Base-by-base conservation (phyloP, 2,113 vertebrate species). In the Ptychochromis oligacanthus region DNA sequence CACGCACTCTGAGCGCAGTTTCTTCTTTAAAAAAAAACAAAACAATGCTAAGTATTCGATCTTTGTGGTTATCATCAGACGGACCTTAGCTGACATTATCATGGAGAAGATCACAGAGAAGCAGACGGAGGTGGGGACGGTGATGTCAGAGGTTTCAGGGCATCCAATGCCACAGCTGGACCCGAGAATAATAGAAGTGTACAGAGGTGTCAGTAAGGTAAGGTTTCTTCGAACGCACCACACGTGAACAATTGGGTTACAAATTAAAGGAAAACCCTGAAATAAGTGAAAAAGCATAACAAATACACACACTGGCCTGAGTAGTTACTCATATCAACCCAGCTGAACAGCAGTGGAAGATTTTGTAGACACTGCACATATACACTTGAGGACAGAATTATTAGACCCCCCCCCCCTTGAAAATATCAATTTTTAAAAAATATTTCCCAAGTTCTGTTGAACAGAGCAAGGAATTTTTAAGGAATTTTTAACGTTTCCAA, bases 91-190 rank as follows among this genome's bases (percentile, higher is more conserved):
- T 0, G 98, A 99, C 83, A 97, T 99, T 81, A 99, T 99, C 89
- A 97, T 99, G 98, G 98, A 98, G 93, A 99, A 99, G 94, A 95
- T 99, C 81, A 99, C 98, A 0, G 98, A 99, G 94, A 99, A 99
- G 93, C 97, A 99, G 94, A 99, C 98, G 0, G 98, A 99, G 90
- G 98, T 99, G 4, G 97, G 97, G 31, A 97, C 97, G 0, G 96
- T 95, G 36, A 96, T 99, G 96, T 99, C 98, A 0, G 98, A 99
- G 89, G 56, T 95, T 10, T 97, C 98, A 0, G 97, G 97, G 28
- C 89, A 88, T 40, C 97, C 97, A 6, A 87, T 97, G 96, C 95
- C 98, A 2, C 97, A 97, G 86, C 94, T 99, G 2, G 97, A 99
- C 59, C 97, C 97, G 3, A 96, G 97, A 0, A 88, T 99, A 15